Evolutionary conservation across 1,140 invertebrate genomes (phyloP).

Genomic region (Uloborus diversus): DNA sequence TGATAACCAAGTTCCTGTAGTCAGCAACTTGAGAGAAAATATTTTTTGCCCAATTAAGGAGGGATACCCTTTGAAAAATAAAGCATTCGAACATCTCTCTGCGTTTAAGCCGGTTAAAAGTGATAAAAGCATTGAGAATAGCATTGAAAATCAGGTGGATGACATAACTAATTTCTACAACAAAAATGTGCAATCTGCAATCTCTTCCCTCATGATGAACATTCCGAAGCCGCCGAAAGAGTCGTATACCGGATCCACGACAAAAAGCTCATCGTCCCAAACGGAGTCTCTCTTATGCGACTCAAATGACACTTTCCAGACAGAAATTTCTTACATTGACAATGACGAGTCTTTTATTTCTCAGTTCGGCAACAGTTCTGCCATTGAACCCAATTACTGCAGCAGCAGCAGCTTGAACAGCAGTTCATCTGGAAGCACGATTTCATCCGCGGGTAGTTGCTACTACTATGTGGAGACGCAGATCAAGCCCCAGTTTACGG

Average conservation of each 20-base stretch:
- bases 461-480: constrained; percentile 50
- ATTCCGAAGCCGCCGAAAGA: constrained; percentile 44
- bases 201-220: constrained; percentile 42
- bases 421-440: constrained; percentile 40
- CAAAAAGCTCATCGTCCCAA: constrained; percentile 32
- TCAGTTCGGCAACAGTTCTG: constrained; percentile 21
- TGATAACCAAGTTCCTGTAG: background rate
- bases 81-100: constrained; percentile 4
- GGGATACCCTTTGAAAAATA: background rate
- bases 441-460: constrained; percentile 41
- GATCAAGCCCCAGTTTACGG: constrained; percentile 27
- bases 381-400: constrained; percentile 23
- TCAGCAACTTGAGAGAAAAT: constrained; percentile 19
- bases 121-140: background rate
- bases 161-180: constrained; percentile 13
- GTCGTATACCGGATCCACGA: constrained; percentile 1
- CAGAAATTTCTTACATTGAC: background rate
- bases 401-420: constrained; percentile 43
- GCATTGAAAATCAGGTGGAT: background rate
- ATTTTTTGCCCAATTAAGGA: constrained; percentile 49
- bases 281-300: constrained; percentile 26
- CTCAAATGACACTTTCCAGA: constrained; percentile 9
- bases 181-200: constrained; percentile 40
- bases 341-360: constrained; percentile 40
- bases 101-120: constrained; percentile 2